phyloP scores from a whole-genome alignment of 1,140 invertebrate genomes.

The Anagrus nilaparvatae region DNA sequence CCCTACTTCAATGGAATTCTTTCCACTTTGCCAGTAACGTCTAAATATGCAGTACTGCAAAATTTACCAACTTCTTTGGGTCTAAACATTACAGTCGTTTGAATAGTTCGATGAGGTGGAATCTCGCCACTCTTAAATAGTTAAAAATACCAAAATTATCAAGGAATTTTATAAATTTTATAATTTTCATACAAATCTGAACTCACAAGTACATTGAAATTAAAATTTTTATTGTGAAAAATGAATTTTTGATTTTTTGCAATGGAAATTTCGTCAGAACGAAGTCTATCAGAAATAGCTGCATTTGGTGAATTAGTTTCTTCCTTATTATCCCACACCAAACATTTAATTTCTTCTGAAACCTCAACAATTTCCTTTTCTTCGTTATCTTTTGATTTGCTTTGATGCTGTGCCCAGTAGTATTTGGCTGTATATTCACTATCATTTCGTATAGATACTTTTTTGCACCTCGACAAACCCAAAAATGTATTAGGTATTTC shows the following conservation, averaged over 20 bases:
- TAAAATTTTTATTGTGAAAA: no score
- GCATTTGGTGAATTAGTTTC: no score
- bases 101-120: conserved; percentile 24
- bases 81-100: conserved; percentile 27
- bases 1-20: conserved; percentile 29
- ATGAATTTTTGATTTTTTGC: no score
- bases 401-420: conserved; percentile 33
- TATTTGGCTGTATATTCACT: conserved; percentile 34
- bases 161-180: neutral
- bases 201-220: no score
- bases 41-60: conserved; percentile 28
- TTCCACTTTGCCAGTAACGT: conserved; percentile 28
- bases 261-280: no score
- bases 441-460: conserved; percentile 35
- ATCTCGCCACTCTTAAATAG: conserved; percentile 27
- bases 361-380: conserved; percentile 18
- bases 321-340: no score
- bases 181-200: neutral
- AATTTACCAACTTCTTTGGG: conserved; percentile 24
- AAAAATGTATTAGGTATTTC: conserved; percentile 38
- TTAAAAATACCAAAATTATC: neutral
- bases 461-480: conserved; percentile 28
- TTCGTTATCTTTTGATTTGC: conserved; percentile 18
- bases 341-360: no score
- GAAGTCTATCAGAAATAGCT: no score